These are phyloP conservation scores for Drosophila emarginata DNA, from an alignment of 2,888 invertebrate species.

Conservation along the genomic window DNA sequence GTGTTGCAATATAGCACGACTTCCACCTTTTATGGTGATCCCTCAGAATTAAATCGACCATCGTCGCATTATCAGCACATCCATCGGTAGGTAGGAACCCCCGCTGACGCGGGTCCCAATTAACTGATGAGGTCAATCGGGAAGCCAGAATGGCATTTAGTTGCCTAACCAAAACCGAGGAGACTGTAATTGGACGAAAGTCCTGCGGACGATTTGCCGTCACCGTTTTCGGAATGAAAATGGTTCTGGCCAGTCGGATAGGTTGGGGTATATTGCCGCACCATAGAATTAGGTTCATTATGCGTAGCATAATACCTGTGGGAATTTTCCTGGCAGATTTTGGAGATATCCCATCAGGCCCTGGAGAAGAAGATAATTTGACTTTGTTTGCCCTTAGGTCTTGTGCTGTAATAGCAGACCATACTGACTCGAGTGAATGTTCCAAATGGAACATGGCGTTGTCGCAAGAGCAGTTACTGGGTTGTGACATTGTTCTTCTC, in stretches of 20 bases:
- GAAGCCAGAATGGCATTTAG: slow-evolving; percentile 8
- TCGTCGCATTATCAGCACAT: slow-evolving; percentile 23
- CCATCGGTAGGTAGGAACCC: slow-evolving; percentile 2
- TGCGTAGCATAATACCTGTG: slow-evolving; percentile 24
- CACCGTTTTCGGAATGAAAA: slow-evolving; percentile 28
- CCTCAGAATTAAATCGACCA: slow-evolving; percentile 22
- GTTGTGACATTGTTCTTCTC: slow-evolving; percentile 16
- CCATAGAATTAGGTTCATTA: slow-evolving; percentile 30
- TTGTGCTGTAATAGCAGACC: slow-evolving; percentile 16
- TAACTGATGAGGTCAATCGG: not conserved
- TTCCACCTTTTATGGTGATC: slow-evolving; percentile 11
- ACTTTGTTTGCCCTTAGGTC: slow-evolving; percentile 14
- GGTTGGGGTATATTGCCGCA: slow-evolving; percentile 18
- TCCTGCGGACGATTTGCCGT: slow-evolving; percentile 15
- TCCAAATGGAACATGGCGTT: too few relatives aligned
- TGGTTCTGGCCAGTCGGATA: slow-evolving; percentile 34
- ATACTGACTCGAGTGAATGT: slow-evolving; percentile 18
- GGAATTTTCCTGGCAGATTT: slow-evolving; percentile 20
- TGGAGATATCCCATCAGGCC: slow-evolving; percentile 27
- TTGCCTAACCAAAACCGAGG: slow-evolving; percentile 11
- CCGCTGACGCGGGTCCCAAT: too few relatives aligned
- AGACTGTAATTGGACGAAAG: slow-evolving; percentile 3
- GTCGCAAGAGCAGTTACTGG: not conserved
- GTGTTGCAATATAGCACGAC: slow-evolving; percentile 17
- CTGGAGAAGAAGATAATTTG: slow-evolving; percentile 11